Base-by-base conservation (phyloP, 1,140 invertebrate genomes). In the Bombus difficillimus region DNA sequence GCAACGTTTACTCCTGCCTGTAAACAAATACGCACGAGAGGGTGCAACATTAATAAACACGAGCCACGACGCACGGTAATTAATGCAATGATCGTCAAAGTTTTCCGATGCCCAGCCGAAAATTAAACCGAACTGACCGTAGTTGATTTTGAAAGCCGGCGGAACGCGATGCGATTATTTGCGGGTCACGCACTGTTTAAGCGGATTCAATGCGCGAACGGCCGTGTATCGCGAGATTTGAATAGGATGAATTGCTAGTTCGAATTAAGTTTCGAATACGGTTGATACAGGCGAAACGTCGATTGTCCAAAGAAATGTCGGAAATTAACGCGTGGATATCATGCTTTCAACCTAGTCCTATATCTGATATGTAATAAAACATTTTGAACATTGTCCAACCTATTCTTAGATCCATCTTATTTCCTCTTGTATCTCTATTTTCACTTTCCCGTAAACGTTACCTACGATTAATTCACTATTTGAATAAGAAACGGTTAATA, bases 41-140 rank as follows among this genome's bases (percentile, higher is more conserved):
- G 71, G 77, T 81, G 37, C 13, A 64, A 62, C 84, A 77, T 89
- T 86, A 64, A 89, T 86, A 89, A 89, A 86, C 80, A 83, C 78
- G 74, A 83, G 72, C 41, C 68, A 72, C 84, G 77, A 64, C 32
- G 71, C 41, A 25, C 59, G 85, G 85, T 83, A 89, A 89, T 89
- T 87, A 87, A 72, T n/a, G 77, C 47, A 25, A 64, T 73, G 85
- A 86, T 86, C n/a, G n/a, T n/a, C n/a, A 84, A 86, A 87, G 81
- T 86, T 81, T 28, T 25, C 59, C 88, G 25, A 59, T 57, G 62
- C n/a, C 37, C 57, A 32, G 34, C n/a, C 59, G 71, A 74, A 86
- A 89, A 89, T 89, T 81, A 89, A 89, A 89, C 81, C 59, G 87
- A 57, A 68, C 76, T 39, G 69, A 64, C 6, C 62, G 57, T 85